phyloP scores from a whole-genome alignment of 1,140 invertebrate genomes.

The Watersipora subatra region DNA sequence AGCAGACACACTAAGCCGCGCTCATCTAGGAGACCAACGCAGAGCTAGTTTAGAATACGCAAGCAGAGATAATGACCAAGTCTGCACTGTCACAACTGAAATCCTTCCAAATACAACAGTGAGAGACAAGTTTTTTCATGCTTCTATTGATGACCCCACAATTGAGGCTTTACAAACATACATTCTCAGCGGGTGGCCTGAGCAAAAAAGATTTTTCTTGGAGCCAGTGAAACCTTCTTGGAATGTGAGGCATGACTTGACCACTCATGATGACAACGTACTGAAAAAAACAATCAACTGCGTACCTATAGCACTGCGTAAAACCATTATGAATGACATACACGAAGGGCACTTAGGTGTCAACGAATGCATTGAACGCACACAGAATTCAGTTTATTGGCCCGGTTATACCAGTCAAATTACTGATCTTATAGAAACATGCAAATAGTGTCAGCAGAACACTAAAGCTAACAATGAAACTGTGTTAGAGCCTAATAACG shows the following conservation, averaged over 20 bases:
- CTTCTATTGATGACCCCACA: background rate
- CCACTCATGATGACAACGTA: background rate
- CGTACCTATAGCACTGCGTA: background rate
- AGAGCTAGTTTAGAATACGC: background rate
- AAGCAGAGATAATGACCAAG: background rate
- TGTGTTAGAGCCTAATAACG: background rate
- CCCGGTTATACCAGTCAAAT: background rate
- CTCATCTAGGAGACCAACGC: background rate
- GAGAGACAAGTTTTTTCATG: background rate
- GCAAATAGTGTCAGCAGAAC: background rate
- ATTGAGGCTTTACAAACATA: background rate
- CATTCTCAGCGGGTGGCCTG: background rate
- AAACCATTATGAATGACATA: background rate
- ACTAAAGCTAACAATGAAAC: background rate
- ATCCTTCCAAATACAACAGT: background rate
- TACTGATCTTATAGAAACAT: background rate
- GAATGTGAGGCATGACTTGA: conserved; percentile 3
- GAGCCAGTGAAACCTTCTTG: background rate
- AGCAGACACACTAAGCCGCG: conserved; percentile 24
- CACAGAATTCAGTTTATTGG: background rate
- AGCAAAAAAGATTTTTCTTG: background rate
- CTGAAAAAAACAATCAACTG: background rate
- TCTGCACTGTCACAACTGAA: background rate
- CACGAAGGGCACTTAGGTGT: conserved; percentile 2
- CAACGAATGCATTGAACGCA: background rate